Base-by-base conservation (phyloP, 2,113 vertebrate genomes). In the Accipiter cooperii region DNA sequence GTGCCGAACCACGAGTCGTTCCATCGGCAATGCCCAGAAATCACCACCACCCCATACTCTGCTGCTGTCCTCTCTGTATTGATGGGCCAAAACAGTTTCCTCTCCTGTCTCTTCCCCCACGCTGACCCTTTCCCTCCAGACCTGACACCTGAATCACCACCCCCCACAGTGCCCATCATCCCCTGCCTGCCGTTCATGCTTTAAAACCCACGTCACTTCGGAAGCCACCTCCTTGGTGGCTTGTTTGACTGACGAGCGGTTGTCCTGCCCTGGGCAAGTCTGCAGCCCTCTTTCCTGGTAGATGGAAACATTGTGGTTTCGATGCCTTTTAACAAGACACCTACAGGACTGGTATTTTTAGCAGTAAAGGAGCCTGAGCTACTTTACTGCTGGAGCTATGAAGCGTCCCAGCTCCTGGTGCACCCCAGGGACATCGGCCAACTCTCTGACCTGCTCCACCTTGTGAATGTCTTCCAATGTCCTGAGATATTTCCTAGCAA, bases 41-140 rank as follows among this genome's bases (percentile, higher is more conserved):
- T 70, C 8, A 1, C 65, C 70, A 46, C 29, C 1, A 0, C 7
- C 11, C 40, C 5, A 2, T 36, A 34, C n/a, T 60, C 49, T 17
- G 18, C 19, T 21, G 13, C 13, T 46, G 14, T 46, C n/a, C 55
- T 92, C 60, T 55, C 46, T 36, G 34, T n/a, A 47, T 10, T 52
- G 20, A 49, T 47, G 60, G 20, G 25, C 21, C 70, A 70, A 61
- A 82, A 10, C 5, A 22, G 13, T 47, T 8, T 26, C 31, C 63
- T 73, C 44, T 57, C 40, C 22, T 8, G 6, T 6, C 36, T 71
- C 31, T 87, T 51, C 34, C 34, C 34, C 15, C 1, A 1, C 1
- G 0, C 26, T 13, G 22, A 68, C 20, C 22, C 18, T 60, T 91
- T 82, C 49, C 64, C 57, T 93, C 46, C 29, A 34, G 65, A 38